Percentiles rank a stretch among this genome's conserved stretches.
Evolutionary conservation across 2,888 invertebrate genomes (phyloP).

Genomic region (Cantharis nigra): DNA sequence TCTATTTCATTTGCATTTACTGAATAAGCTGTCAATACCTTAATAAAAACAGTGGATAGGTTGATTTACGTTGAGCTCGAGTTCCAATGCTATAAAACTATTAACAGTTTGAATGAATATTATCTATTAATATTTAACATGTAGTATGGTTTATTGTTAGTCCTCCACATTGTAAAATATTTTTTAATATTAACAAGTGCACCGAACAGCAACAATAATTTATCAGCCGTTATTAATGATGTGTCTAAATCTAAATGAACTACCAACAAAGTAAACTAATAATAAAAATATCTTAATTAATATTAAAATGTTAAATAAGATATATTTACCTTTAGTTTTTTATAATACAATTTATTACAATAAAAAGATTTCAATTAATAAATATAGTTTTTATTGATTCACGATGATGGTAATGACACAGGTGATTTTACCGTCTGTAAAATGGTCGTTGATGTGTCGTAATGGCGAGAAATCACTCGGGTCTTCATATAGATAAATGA

Average conservation of each 20-base stretch:
- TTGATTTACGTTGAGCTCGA: constrained; percentile 15
- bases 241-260: constrained; percentile 14
- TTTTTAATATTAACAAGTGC: constrained; percentile 16
- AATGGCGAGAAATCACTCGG: no score
- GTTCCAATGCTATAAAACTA: constrained; percentile 7
- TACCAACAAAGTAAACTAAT: constrained; percentile 8
- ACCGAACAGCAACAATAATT: neutral
- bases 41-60: constrained; percentile 13
- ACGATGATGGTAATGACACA: no score
- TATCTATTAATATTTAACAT: constrained; percentile 11
- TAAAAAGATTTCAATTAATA: no score
- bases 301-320: neutral
- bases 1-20: constrained; percentile 21
- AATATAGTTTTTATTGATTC: no score
- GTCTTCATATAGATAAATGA: no score
- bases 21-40: constrained; percentile 19
- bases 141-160: constrained; percentile 13
- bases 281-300: constrained; percentile 8
- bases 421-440: no score
- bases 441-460: no score
- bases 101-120: neutral
- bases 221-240: constrained; percentile 16
- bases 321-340: neutral
- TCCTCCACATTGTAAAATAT: constrained; percentile 6
- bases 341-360: no score